A percentile compares a stretch with the other conserved stretches of the same genome.
Conservation (phyloP, 2,797 vertebrate genomes). For the Mycteria americana region DNA sequence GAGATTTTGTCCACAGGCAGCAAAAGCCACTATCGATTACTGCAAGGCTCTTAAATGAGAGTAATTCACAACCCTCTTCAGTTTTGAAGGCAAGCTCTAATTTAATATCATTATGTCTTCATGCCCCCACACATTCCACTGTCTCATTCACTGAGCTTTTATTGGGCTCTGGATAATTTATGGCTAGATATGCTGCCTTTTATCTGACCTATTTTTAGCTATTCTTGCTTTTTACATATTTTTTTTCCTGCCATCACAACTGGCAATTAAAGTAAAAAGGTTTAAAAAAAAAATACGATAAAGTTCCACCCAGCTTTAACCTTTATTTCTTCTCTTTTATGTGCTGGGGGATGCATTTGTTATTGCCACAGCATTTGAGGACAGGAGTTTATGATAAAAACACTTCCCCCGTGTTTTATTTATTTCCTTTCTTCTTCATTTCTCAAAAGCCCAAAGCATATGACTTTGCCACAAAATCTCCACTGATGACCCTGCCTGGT, state of each 20-base stretch:
- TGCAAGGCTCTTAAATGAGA: slow-evolving; percentile 41
- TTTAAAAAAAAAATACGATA: not conserved
- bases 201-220: slow-evolving; percentile 68
- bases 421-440: not conserved
- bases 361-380: not conserved
- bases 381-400: not conserved
- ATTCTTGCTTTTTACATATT: slow-evolving; percentile 44
- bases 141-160: slow-evolving; percentile 70
- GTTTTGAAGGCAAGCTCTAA: slow-evolving; percentile 65
- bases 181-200: slow-evolving; percentile 61
- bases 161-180: slow-evolving; percentile 66
- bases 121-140: slow-evolving; percentile 69
- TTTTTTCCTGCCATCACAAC: slow-evolving; percentile 37
- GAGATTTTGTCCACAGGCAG: slow-evolving; percentile 45
- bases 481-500: not conserved
- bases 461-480: not conserved
- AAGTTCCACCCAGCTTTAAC: slow-evolving; percentile 10
- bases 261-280: slow-evolving; percentile 60
- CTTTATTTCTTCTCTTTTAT: slow-evolving; percentile 38
- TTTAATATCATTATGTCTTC: slow-evolving; percentile 75
- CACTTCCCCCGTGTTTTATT: not conserved
- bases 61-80: slow-evolving; percentile 63
- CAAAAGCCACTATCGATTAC: slow-evolving; percentile 50
- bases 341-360: not conserved
- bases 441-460: not conserved